Conservation (phyloP, 2,113 vertebrate genomes). For the Siniperca knerii region DNA sequence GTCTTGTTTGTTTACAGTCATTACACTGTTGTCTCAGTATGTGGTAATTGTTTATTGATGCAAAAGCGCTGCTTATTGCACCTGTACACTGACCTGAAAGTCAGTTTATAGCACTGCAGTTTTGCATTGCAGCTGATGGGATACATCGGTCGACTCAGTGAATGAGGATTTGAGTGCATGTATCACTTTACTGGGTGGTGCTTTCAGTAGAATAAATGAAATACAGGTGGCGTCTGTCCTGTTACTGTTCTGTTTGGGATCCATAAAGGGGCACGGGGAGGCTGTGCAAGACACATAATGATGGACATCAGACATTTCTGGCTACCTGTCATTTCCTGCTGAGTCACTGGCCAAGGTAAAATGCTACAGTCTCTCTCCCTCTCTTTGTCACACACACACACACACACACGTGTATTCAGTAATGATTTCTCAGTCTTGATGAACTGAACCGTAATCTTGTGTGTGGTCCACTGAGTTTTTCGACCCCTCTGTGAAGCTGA, state of each 20-base stretch:
- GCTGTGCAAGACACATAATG: background rate
- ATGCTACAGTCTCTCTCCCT: background rate
- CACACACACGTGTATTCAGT: background rate
- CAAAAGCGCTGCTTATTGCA: background rate
- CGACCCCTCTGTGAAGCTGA: background rate
- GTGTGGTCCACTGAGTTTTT: background rate
- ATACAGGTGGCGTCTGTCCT: background rate
- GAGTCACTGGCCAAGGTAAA: conserved; percentile 55
- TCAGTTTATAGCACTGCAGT: background rate
- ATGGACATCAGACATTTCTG: conserved; percentile 9
- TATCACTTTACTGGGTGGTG: background rate
- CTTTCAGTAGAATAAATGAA: background rate
- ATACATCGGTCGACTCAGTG: background rate
- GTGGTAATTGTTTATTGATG: background rate
- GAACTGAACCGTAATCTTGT: background rate
- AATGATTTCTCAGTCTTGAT: background rate
- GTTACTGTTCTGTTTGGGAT: background rate
- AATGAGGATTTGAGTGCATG: background rate
- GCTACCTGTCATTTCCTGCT: conserved; percentile 57
- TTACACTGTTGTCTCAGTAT: background rate
- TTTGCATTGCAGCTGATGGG: background rate
- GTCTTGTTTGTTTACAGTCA: conserved; percentile 4
- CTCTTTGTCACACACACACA: background rate
- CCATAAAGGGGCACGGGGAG: background rate
- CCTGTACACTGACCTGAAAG: background rate